Evolutionary conservation across 2,888 invertebrate genomes (phyloP).

Genomic region (Caenorhabditis parvicauda): DNA sequence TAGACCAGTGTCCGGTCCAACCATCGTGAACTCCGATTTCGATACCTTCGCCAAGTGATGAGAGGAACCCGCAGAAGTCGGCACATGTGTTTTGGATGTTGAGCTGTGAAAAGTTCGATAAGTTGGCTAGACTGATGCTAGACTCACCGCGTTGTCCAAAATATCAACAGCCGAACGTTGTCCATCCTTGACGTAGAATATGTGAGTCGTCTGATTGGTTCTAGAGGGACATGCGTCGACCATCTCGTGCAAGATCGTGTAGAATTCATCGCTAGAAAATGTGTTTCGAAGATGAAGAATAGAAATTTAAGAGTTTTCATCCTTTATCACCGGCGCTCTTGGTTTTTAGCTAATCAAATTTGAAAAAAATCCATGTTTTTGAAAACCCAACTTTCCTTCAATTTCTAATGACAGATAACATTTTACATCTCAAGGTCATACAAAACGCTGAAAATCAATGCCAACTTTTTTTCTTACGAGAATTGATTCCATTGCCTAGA

Average conservation of each 20-base stretch:
- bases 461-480: no score
- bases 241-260: conserved; percentile 76
- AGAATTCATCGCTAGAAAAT: conserved; percentile 70
- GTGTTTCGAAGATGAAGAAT: no score
- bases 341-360: neutral
- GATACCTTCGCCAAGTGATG: conserved; percentile 84
- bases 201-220: conserved; percentile 85
- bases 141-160: conserved; percentile 74
- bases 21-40: conserved; percentile 82
- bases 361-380: neutral
- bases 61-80: conserved; percentile 70
- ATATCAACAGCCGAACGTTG: conserved; percentile 79
- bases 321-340: no score
- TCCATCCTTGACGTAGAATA: conserved; percentile 87
- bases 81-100: conserved; percentile 65
- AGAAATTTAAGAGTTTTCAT: no score
- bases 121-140: neutral
- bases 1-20: conserved; percentile 86
- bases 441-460: no score
- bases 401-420: no score
- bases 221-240: conserved; percentile 72
- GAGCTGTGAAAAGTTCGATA: conserved; percentile 60
- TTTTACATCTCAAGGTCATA: no score
- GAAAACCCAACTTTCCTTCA: no score
- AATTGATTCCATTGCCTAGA: no score